Evolutionary conservation across 2,888 invertebrate genomes (phyloP).

Genomic region (Neria commutata): DNA sequence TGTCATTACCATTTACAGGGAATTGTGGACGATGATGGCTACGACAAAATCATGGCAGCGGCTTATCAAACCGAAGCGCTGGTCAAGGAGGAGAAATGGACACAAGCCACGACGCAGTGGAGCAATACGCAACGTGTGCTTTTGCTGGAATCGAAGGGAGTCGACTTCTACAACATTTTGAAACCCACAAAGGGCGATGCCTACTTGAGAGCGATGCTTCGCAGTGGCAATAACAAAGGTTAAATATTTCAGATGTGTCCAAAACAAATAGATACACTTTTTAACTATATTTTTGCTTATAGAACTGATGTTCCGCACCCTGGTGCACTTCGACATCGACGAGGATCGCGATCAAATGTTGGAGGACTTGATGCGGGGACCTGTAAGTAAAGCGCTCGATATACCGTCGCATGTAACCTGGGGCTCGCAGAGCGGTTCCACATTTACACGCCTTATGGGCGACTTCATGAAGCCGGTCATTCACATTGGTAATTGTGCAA

Average conservation of each 20-base stretch:
- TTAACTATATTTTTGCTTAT: not conserved
- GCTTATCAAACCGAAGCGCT: slow-evolving; percentile 67
- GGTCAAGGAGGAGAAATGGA: slow-evolving; percentile 67
- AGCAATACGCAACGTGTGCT: slow-evolving; percentile 69
- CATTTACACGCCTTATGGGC: slow-evolving; percentile 67
- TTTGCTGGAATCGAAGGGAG: slow-evolving; percentile 66
- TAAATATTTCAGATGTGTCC: slow-evolving; percentile 7
- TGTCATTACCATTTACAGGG: slow-evolving; percentile 59
- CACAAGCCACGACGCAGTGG: slow-evolving; percentile 71
- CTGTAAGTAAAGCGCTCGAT: slow-evolving; percentile 70
- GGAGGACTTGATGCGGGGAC: slow-evolving; percentile 72
- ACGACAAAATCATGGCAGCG: slow-evolving; percentile 65
- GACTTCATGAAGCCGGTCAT: slow-evolving; percentile 86
- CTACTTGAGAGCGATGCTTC: slow-evolving; percentile 27
- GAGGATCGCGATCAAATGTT: slow-evolving; percentile 55
- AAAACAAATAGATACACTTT: not conserved
- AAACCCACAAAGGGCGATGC: slow-evolving; percentile 54
- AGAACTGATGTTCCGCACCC: slow-evolving; percentile 55
- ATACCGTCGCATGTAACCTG: slow-evolving; percentile 71
- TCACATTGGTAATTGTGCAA: slow-evolving; percentile 64
- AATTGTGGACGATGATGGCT: slow-evolving; percentile 73
- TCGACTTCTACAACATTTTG: slow-evolving; percentile 83
- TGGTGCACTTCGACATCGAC: slow-evolving; percentile 52
- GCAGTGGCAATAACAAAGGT: slow-evolving; percentile 28
- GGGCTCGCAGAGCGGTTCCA: slow-evolving; percentile 68